These are phyloP conservation scores for Bambusicola thoracicus DNA, from an alignment of 2,113 vertebrate species.

Conservation along the genomic window DNA sequence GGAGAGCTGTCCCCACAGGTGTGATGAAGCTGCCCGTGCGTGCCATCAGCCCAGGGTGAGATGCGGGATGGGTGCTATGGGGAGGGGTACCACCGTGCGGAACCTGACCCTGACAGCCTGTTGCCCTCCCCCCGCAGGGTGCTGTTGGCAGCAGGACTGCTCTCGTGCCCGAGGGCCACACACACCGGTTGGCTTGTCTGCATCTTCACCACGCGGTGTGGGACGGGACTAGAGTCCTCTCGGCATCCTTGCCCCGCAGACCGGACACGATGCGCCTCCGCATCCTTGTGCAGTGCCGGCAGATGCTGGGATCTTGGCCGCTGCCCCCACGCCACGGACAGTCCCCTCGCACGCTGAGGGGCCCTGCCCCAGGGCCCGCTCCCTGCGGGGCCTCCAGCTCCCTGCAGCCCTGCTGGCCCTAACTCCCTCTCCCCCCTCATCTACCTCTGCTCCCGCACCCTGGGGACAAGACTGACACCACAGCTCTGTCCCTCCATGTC, in stretches of 20 bases:
- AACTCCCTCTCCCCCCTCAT: neutral
- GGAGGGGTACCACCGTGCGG: neutral
- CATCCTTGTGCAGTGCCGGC: fast-evolving
- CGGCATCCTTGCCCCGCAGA: fast-evolving
- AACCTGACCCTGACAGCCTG: neutral
- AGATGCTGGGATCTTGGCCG: neutral
- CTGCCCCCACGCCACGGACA: fast-evolving
- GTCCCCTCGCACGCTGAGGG: neutral
- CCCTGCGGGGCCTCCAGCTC: neutral
- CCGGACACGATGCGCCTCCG: fast-evolving
- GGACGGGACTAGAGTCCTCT: neutral
- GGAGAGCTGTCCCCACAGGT: neutral
- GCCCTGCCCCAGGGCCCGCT: neutral
- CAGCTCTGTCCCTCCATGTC: neutral
- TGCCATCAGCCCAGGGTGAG: conserved; percentile 7
- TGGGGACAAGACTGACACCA: neutral
- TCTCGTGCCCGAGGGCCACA: neutral
- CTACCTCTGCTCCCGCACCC: neutral
- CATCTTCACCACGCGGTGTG: fast-evolving
- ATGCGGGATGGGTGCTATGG: neutral
- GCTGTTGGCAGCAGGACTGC: neutral
- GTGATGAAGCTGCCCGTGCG: fast-evolving
- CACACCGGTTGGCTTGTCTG: neutral
- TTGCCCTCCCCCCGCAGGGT: neutral
- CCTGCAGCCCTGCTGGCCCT: neutral